phyloP scores from a whole-genome alignment of 2,113 vertebrate species.

The Coryphaenoides rupestris region DNA sequence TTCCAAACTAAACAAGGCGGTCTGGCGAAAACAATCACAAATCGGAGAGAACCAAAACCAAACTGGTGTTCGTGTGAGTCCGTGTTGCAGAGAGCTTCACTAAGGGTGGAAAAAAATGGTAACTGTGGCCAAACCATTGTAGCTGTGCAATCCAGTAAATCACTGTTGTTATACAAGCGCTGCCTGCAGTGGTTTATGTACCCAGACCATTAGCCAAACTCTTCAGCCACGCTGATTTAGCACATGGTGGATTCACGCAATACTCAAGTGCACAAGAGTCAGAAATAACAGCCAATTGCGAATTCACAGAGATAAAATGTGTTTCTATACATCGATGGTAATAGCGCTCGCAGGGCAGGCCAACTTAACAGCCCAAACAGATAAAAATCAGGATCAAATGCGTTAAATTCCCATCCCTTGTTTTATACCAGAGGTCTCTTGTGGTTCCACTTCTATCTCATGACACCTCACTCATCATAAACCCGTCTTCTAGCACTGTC shows the following conservation, averaged over 20 bases:
- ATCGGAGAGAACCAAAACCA: slow-evolving; percentile 45
- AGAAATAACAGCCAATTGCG: too few relatives aligned
- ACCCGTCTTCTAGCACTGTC: slow-evolving; percentile 5
- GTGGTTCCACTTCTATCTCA: slow-evolving; percentile 21
- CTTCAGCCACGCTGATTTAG: slow-evolving; percentile 52
- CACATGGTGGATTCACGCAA: slow-evolving; percentile 39
- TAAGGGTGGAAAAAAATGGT: slow-evolving; percentile 24
- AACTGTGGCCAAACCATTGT: slow-evolving; percentile 62
- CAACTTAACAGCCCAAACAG: too few relatives aligned
- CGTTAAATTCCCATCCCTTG: background rate
- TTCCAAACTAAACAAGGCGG: slow-evolving; percentile 69
- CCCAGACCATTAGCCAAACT: slow-evolving; percentile 56
- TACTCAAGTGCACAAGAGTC: slow-evolving; percentile 27
- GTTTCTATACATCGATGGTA: too few relatives aligned
- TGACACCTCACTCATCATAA: slow-evolving; percentile 32
- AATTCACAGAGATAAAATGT: too few relatives aligned
- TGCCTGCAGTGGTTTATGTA: slow-evolving; percentile 69
- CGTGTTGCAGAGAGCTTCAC: slow-evolving; percentile 53
- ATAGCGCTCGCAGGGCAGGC: too few relatives aligned
- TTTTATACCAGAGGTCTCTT: slow-evolving; percentile 21
- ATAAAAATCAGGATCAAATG: slow-evolving; percentile 1
- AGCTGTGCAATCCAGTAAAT: slow-evolving; percentile 71
- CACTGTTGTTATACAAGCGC: slow-evolving; percentile 71
- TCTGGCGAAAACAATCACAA: slow-evolving; percentile 66
- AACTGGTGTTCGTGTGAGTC: slow-evolving; percentile 58